A percentile compares a stretch with the other conserved stretches of the same genome.
Evolutionary conservation across 2,113 vertebrate genomes (phyloP).

Genomic region (Eonycteris spelaea): DNA sequence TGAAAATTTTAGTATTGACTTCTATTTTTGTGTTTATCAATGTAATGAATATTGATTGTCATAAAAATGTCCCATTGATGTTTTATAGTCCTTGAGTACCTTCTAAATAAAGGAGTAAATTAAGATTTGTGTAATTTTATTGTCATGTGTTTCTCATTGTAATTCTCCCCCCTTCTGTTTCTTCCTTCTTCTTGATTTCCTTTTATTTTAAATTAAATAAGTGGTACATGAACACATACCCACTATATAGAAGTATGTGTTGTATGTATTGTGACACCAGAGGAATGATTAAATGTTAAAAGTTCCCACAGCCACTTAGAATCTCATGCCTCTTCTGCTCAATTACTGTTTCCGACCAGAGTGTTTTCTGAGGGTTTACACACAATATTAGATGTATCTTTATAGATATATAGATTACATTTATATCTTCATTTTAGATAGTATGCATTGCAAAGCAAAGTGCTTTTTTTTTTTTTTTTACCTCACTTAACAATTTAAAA

Average conservation of each 20-base stretch:
- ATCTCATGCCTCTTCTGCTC: neutral
- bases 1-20: constrained; percentile 44
- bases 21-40: constrained; percentile 32
- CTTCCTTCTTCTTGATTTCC: neutral
- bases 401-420: neutral
- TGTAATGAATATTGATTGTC: constrained; percentile 40
- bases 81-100: neutral
- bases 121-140: neutral
- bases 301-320: neutral
- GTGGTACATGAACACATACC: neutral
- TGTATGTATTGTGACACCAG: neutral
- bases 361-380: neutral
- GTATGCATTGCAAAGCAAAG: neutral
- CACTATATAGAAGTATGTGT: neutral
- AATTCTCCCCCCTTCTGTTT: neutral
- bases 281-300: neutral
- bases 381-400: neutral
- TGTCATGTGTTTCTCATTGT: neutral
- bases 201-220: neutral
- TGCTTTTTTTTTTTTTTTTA: neutral
- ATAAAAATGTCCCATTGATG: neutral
- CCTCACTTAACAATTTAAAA: neutral
- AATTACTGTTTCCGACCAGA: neutral
- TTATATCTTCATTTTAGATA: neutral
- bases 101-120: constrained; percentile 46